These are phyloP conservation scores for Mixornis gularis DNA, from an alignment of 2,113 vertebrate species.

Conservation along the genomic window DNA sequence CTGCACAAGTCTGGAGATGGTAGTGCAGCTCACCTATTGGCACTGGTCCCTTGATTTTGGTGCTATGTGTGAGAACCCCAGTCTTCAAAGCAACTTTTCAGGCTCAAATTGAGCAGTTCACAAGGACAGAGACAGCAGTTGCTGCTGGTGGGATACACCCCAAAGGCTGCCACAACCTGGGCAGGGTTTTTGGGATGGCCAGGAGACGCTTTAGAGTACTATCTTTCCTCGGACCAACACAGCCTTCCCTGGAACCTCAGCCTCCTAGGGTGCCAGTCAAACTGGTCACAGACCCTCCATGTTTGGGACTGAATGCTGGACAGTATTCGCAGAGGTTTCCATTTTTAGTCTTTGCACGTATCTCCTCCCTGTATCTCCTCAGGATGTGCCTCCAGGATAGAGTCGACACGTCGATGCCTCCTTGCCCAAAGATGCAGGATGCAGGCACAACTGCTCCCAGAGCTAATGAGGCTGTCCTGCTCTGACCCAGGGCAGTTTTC, in stretches of 20 bases:
- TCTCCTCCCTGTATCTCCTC: neutral
- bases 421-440: neutral
- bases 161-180: neutral
- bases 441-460: neutral
- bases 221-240: neutral
- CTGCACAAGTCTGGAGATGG: neutral
- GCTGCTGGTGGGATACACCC: neutral
- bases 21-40: neutral
- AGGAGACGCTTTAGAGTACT: neutral
- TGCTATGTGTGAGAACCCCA: neutral
- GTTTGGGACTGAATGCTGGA: neutral
- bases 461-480: neutral
- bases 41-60: too few species aligned
- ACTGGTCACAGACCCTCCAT: neutral
- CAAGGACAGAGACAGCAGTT: neutral
- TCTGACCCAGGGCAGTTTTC: constrained; percentile 1
- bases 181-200: neutral
- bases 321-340: neutral
- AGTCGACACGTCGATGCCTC: accelerated
- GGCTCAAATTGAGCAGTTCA: neutral
- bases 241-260: neutral
- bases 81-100: neutral
- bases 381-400: neutral
- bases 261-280: neutral
- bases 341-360: neutral